A percentile compares a stretch with the other conserved stretches of the same genome.
Evolutionary conservation across 2,113 vertebrate genomes (phyloP).

Genomic region (Lepus europaeus): DNA sequence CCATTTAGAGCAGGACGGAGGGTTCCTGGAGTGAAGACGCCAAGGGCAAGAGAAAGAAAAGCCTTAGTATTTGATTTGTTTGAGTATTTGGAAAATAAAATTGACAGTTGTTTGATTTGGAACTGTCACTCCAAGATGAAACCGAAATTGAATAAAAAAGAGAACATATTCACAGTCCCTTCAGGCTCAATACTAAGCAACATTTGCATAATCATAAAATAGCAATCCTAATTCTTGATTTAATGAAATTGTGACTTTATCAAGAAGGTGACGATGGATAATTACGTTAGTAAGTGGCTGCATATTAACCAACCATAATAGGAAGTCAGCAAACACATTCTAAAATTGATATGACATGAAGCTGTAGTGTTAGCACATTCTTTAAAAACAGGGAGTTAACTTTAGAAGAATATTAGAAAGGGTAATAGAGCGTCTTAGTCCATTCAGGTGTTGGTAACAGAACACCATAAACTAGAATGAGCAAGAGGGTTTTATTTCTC

Average conservation of each 20-base stretch:
- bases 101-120: neutral
- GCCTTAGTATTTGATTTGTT: neutral
- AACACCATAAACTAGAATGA: neutral
- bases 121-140: constrained; percentile 16
- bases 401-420: neutral
- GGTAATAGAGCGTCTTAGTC: neutral
- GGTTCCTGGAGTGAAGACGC: neutral
- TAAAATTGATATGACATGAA: constrained; percentile 4
- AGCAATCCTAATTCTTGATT: neutral
- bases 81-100: constrained; percentile 22
- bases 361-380: neutral
- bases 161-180: neutral
- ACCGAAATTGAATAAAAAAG: constrained; percentile 11
- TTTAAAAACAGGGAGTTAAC: constrained; percentile 13
- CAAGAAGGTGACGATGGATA: neutral
- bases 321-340: neutral
- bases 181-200: neutral
- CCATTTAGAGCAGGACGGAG: neutral
- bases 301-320: neutral
- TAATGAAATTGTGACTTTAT: constrained; percentile 1
- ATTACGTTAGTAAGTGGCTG: neutral
- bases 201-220: neutral
- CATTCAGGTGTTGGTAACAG: neutral
- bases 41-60: neutral
- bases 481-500: neutral